Evolutionary conservation across 1,140 invertebrate genomes (phyloP), one percentile per base, ranked within the genome.

Genomic region (Drosophila ogumai): DNA sequence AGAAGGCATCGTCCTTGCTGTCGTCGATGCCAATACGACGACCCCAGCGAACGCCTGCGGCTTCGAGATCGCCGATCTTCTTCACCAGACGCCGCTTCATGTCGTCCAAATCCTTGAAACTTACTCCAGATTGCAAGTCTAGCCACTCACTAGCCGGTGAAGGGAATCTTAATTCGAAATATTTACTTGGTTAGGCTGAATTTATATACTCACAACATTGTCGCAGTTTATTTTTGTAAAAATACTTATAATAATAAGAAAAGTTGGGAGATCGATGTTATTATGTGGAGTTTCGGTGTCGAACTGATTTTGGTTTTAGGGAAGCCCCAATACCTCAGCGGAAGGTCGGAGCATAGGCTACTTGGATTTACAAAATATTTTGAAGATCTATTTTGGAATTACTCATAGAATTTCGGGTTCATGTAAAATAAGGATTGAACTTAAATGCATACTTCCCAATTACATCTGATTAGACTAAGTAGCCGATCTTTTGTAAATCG

Each of bases 171-270:
- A 25, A 0, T 6, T 8, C 0, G 0, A 5, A 2, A 13, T 44
- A 12, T 19, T 9, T 2, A 19, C 7, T 22, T 15, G 0, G 2
- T 1, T 19, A 13, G 1, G 0, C 7, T 2, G 5, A n/a, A 60
- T 17, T 41, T 32, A 0, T 34, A 43, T 38, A 69, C 66, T 69
- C 17, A 67, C 66, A 69, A 69, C 63, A 69, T 69, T 68, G 17
- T 69, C 22, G 25, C 32, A 13, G 19, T 65, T 28, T 55, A 38
- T 32, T 61, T 65, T 61, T 43, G 56, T 43, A 61, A 65, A 65
- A 65, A 31, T 25, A 43, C 13, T 38, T 55, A 25, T 38, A 55
- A 36, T 54, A 54, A 38, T 61, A 65, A 17, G 31, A 61, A 64
- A 61, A 61, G 22, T 17, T 13, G 34, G 41, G 41, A 43, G 19